A percentile compares a stretch with the other conserved stretches of the same genome.
Evolutionary conservation across 2,888 invertebrate species (phyloP).

Genomic region (Danaus chrysippus): DNA sequence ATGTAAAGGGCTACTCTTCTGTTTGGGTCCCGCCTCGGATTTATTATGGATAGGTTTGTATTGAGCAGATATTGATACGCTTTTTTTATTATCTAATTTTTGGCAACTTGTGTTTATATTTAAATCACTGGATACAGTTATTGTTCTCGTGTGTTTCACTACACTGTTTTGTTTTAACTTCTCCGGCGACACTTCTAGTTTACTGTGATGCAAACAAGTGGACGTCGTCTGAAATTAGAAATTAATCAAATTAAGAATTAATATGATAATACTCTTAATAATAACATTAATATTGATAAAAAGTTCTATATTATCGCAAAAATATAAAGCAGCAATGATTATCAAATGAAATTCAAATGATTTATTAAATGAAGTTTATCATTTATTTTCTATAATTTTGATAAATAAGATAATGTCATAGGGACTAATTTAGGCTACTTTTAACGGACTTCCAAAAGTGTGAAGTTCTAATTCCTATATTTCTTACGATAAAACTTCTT

Average conservation of each 20-base stretch:
- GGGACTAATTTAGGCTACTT: too few species aligned
- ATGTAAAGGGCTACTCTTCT: slow-evolving; percentile 62
- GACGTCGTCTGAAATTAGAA: slow-evolving; percentile 57
- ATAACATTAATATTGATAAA: too few species aligned
- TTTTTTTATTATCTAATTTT: slow-evolving; percentile 53
- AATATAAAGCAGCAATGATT: too few species aligned
- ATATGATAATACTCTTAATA: too few species aligned
- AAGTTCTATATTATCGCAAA: too few species aligned
- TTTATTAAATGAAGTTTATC: too few species aligned
- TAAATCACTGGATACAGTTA: slow-evolving; percentile 32
- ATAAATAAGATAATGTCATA: too few species aligned
- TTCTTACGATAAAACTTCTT: too few species aligned
- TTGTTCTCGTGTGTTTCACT: slow-evolving; percentile 23
- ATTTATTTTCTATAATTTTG: too few species aligned
- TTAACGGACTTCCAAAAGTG: too few species aligned
- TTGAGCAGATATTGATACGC: slow-evolving; percentile 56
- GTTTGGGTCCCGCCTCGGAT: slow-evolving; percentile 61
- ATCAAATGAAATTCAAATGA: too few species aligned
- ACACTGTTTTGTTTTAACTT: slow-evolving; percentile 39
- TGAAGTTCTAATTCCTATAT: too few species aligned
- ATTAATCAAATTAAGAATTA: neutral
- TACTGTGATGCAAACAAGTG: slow-evolving; percentile 70
- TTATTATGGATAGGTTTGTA: slow-evolving; percentile 69
- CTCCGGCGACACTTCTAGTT: slow-evolving; percentile 58
- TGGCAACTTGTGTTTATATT: slow-evolving; percentile 50